A percentile compares a stretch with the other conserved stretches of the same genome.
phyloP scores from a whole-genome alignment of 2,888 invertebrate species.

The Odontocerum albicorne region DNA sequence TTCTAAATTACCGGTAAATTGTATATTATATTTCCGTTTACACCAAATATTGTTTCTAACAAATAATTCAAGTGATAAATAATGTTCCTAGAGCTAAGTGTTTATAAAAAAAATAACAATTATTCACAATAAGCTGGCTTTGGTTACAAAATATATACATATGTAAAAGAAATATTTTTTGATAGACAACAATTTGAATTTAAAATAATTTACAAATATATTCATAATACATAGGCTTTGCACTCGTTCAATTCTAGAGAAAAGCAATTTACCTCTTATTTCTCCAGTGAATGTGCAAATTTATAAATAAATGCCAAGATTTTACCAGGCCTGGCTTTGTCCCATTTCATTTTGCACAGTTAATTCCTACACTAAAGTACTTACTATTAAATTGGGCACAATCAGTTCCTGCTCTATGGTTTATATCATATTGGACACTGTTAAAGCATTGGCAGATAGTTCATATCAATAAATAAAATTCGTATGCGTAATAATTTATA shows the following conservation, averaged over 20 bases:
- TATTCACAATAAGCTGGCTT: conserved; percentile 33
- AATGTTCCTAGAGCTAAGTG: conserved; percentile 25
- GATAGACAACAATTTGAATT: conserved; percentile 13
- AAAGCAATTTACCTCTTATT: background rate
- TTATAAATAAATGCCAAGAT: background rate
- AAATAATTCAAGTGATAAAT: conserved; percentile 27
- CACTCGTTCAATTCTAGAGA: background rate
- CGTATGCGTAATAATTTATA: conserved; percentile 31
- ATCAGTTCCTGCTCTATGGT: conserved; percentile 31
- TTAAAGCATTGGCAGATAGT: conserved; percentile 36
- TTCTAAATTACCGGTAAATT: conserved; percentile 23
- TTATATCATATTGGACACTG: conserved; percentile 31
- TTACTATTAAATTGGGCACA: conserved; percentile 32
- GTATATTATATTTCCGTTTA: conserved; percentile 25
- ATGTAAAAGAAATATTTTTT: conserved; percentile 15
- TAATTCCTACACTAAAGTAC: conserved; percentile 29
- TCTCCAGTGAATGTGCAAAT: background rate
- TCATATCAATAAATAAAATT: conserved; percentile 33
- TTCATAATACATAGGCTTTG: background rate
- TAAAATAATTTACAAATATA: background rate
- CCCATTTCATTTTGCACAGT: conserved; percentile 13
- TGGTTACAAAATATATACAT: conserved; percentile 30
- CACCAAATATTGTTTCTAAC: conserved; percentile 34
- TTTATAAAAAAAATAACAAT: conserved; percentile 31
- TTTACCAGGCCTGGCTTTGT: conserved; percentile 18